Evolutionary conservation across 2,113 vertebrate species (phyloP).

Genomic region (Coracopsis vasa): DNA sequence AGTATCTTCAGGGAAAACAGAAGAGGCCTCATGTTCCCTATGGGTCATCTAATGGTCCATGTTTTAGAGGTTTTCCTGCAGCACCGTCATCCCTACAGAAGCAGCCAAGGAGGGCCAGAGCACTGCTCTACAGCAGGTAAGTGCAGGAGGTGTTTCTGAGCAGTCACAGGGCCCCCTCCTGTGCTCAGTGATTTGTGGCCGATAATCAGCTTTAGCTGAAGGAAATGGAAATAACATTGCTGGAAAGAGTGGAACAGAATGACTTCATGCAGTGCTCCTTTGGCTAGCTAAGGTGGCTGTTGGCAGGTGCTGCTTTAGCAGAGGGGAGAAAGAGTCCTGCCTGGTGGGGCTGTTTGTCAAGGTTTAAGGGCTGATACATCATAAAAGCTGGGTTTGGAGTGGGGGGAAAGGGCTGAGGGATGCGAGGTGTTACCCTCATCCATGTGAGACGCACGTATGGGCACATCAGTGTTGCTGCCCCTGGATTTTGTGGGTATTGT

Average conservation of each 20-base stretch:
- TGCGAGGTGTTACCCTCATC: too few species aligned
- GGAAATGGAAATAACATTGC: background rate
- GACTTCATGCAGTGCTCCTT: background rate
- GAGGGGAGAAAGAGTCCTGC: background rate
- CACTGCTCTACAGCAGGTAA: background rate
- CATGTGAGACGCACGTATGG: background rate
- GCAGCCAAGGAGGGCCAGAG: background rate
- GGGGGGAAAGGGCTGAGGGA: background rate
- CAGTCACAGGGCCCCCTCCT: background rate
- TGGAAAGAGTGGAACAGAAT: background rate
- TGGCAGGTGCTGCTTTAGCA: background rate
- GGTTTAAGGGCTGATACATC: background rate
- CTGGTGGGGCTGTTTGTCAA: background rate
- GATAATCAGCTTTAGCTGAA: background rate
- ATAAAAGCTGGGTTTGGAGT: background rate
- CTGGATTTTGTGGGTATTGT: background rate
- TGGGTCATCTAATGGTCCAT: too few species aligned
- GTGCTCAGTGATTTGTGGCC: background rate
- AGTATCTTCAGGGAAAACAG: background rate
- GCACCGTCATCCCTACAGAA: background rate
- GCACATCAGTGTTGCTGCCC: rapidly evolving
- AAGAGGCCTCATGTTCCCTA: background rate
- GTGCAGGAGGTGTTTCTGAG: background rate
- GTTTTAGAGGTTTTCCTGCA: background rate
- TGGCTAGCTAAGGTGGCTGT: too few species aligned